Evolutionary conservation across 2,888 invertebrate genomes (phyloP), one percentile per base, ranked within the genome.

Genomic region (Ennomos erosarius): DNA sequence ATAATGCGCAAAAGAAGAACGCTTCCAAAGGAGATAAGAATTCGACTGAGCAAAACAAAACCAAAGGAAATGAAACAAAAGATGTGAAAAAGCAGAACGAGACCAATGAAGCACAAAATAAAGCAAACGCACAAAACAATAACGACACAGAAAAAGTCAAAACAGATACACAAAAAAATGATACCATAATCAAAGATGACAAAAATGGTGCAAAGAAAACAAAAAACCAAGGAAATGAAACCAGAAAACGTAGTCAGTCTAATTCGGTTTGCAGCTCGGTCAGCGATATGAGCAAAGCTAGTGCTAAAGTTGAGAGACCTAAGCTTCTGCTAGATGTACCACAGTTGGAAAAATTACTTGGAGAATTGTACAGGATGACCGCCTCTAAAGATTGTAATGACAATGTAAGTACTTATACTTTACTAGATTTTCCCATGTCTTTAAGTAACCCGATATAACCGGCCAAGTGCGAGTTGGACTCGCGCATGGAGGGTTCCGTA

Each of bases 291-390:
- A 88, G 86, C 50, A 77, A 72, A 11, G 72, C 76, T 0, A 84
- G 85, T 48, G 70, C 61, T 1, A 77, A 75, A 33, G 70, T 69
- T 0, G 70, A 71, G 12, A 77, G 48, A 43, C 34, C 45, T 6
- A 4, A 1, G 40, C 58, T 10, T 37, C 59, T n/a, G 10, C 9
- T 90, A 58, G 80, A 94, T 73, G 67, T 87, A 69, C 68, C 87
- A 42, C 86, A 90, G 26, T 62, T 94, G 58, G 94, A 94, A 75
- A 82, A 93, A 37, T 87, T 92, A 34, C 67, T 94, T 45, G 94
- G 94, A 55, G 94, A 94, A 65, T 55, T 94, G 56, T 85, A 87
- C 42, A 74, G 94, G 48, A 79, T 93, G 34, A 49, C 55, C 16
- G 34, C 48, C 71, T 93, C 46, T 0, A 65, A 68, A 1, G 88